A percentile compares a stretch with the other conserved stretches of the same genome.
Conservation (phyloP, 2,113 vertebrate species). For the Nyctereutes procyonoides region DNA sequence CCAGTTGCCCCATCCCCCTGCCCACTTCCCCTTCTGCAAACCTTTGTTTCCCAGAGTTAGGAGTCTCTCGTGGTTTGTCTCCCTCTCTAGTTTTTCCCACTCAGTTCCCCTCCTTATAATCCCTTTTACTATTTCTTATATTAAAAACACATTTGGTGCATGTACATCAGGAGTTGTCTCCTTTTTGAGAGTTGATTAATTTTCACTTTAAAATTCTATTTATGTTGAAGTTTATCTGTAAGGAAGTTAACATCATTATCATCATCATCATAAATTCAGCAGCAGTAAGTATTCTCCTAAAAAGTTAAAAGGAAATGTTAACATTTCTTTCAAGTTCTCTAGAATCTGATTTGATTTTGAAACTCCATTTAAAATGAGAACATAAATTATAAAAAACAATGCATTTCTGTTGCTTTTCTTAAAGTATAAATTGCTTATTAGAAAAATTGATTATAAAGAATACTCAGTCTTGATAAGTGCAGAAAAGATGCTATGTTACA, state of each 20-base stretch:
- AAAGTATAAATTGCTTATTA: not conserved
- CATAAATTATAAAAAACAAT: conserved; percentile 36
- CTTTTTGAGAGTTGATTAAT: not conserved
- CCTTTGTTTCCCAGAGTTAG: no score
- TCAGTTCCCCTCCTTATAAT: no score
- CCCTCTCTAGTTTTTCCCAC: no score
- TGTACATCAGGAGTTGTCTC: not conserved
- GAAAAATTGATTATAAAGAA: conserved; percentile 25
- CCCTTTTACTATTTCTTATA: no score
- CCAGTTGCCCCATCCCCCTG: no score
- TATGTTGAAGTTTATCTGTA: not conserved
- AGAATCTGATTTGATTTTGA: conserved; percentile 51
- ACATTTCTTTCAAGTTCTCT: conserved; percentile 27
- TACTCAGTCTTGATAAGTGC: conserved; percentile 40
- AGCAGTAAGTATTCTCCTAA: not conserved
- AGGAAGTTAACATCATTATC: not conserved
- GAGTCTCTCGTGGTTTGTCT: no score
- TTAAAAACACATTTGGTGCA: not conserved
- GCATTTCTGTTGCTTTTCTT: conserved; percentile 33
- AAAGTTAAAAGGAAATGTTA: not conserved
- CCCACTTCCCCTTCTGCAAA: no score
- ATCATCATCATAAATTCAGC: not conserved
- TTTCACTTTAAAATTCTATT: conserved; percentile 17
- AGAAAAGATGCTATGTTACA: conserved; percentile 20
- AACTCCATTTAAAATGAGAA: conserved; percentile 57